Percentiles rank a stretch among this genome's conserved stretches.
Evolutionary conservation across 2,797 vertebrate species (phyloP).

Genomic region (Cebuella pygmaea): DNA sequence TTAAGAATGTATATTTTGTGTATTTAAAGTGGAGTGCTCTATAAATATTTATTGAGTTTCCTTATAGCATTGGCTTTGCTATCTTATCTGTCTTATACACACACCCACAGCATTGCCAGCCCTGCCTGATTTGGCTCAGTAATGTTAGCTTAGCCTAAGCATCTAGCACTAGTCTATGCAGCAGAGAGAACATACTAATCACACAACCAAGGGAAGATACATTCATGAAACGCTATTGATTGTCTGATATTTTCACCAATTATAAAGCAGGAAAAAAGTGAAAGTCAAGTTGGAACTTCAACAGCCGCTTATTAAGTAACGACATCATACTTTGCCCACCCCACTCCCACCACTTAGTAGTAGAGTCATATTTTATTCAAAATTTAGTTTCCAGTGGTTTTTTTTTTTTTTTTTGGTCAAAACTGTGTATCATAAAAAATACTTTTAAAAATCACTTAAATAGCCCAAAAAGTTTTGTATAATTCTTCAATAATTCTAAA

Average conservation of each 20-base stretch:
- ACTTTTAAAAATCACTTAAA: background rate
- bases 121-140: background rate
- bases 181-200: background rate
- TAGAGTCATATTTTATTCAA: background rate
- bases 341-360: background rate
- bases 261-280: background rate
- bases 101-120: background rate
- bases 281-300: constrained; percentile 4
- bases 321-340: background rate
- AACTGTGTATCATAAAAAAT: background rate
- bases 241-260: background rate
- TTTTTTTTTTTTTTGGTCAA: background rate
- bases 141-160: background rate
- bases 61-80: background rate
- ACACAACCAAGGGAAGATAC: background rate
- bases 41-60: too few relatives aligned
- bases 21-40: too few relatives aligned
- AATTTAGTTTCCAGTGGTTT: background rate
- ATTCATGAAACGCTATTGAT: background rate
- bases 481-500: constrained; percentile 21
- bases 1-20: too few relatives aligned
- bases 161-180: background rate
- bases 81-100: background rate
- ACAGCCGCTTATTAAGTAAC: background rate
- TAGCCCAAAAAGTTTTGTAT: background rate